Conservation (phyloP, 53 echinoderm and acorn worm species). For the Arbacia lixula region DNA sequence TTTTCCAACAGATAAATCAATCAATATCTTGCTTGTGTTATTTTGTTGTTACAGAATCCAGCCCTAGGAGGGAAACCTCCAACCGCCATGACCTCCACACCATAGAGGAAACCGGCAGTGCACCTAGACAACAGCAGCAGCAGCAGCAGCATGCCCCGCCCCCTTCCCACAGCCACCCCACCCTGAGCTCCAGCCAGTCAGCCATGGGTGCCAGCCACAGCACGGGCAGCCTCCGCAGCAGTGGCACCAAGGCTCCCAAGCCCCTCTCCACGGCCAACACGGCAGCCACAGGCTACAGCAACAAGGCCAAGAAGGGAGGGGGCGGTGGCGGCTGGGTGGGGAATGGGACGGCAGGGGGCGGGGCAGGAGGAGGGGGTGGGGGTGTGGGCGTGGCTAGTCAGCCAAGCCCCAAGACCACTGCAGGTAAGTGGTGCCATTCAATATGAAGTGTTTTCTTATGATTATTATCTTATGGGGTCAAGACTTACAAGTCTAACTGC, state of each 20-base stretch:
- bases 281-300: slow-evolving; percentile 61
- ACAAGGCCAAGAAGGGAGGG: slow-evolving; percentile 70
- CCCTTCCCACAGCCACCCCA: slow-evolving; percentile 8
- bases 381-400: neutral
- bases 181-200: slow-evolving; percentile 29
- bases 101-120: slow-evolving; percentile 23
- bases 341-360: slow-evolving; percentile 23
- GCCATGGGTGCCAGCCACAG: slow-evolving; percentile 42
- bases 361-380: slow-evolving; percentile 23
- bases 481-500: too few species aligned
- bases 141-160: neutral
- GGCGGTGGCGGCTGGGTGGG: slow-evolving; percentile 64
- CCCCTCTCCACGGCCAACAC: slow-evolving; percentile 51
- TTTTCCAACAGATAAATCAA: too few species aligned
- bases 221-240: neutral
- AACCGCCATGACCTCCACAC: slow-evolving; percentile 47
- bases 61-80: neutral
- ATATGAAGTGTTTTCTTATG: too few species aligned
- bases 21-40: neutral
- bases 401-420: slow-evolving; percentile 24
- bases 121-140: neutral
- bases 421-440: slow-evolving; percentile 26
- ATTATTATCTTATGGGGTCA: too few species aligned
- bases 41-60: slow-evolving; percentile 7
- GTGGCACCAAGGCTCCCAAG: neutral